A percentile compares a stretch with the other conserved stretches of the same genome.
These are phyloP conservation scores for Macrotus californicus DNA, from an alignment of 2,113 vertebrate species.

Conservation along the genomic window DNA sequence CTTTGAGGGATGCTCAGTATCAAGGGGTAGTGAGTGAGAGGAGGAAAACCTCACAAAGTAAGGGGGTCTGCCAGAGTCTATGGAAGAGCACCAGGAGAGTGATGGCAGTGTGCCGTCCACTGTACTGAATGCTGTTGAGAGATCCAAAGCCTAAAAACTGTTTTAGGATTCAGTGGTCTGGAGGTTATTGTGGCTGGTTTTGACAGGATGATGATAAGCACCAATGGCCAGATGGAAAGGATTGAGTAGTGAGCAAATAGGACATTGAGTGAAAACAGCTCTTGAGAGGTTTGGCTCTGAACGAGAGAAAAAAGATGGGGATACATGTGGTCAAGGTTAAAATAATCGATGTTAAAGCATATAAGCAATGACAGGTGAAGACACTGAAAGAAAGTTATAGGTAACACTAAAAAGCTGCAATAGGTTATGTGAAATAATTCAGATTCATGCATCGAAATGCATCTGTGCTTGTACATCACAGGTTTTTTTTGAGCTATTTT, in stretches of 20 bases:
- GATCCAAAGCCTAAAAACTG: not conserved
- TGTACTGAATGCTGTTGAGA: not conserved
- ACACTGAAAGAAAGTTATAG: not conserved
- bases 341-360: not conserved
- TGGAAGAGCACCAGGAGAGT: not conserved
- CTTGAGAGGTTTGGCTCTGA: not conserved
- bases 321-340: not conserved
- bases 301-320: not conserved
- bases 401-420: not conserved
- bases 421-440: not conserved
- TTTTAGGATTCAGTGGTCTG: not conserved
- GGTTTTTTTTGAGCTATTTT: not conserved
- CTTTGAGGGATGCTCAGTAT: not conserved
- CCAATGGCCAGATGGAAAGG: not conserved
- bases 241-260: not conserved
- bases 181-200: not conserved
- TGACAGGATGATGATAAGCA: not conserved
- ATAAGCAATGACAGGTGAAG: not conserved
- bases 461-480: not conserved
- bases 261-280: not conserved
- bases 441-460: not conserved
- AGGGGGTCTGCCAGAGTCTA: not conserved
- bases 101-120: rapidly evolving
- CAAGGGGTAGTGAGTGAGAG: not conserved
- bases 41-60: not conserved